Percentiles rank a stretch among this genome's conserved stretches.
These are phyloP conservation scores for Barbus barbus DNA, from an alignment of 2,113 vertebrate genomes.

Conservation along the genomic window DNA sequence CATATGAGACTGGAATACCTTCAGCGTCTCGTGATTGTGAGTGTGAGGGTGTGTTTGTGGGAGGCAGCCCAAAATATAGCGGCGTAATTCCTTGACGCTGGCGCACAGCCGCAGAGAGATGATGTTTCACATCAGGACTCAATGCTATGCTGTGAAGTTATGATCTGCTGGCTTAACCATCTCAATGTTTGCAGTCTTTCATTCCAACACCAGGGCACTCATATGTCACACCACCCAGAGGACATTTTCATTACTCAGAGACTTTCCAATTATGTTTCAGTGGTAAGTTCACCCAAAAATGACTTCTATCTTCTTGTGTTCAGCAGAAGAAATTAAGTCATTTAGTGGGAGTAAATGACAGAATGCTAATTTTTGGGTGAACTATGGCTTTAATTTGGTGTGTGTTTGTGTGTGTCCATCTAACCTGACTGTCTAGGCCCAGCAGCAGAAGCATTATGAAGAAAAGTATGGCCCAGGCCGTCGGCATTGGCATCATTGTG, in stretches of 20 bases:
- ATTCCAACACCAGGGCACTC: neutral
- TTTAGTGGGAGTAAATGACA: too few relatives aligned
- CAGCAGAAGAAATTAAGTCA: too few relatives aligned
- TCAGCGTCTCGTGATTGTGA: neutral
- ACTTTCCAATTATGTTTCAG: neutral
- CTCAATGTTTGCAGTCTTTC: neutral
- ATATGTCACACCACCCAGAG: neutral
- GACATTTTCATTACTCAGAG: neutral
- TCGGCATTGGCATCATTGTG: conserved; percentile 97
- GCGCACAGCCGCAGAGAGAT: neutral
- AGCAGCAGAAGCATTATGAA: conserved; percentile 99
- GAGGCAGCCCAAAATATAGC: conserved; percentile 28
- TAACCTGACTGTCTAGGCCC: conserved; percentile 98
- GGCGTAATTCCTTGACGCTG: neutral
- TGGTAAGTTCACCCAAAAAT: too few relatives aligned
- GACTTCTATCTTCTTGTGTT: too few relatives aligned
- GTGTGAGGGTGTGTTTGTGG: conserved; percentile 26
- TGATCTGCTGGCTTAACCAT: conserved; percentile 20
- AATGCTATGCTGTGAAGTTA: conserved; percentile 7
- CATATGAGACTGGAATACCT: conserved; percentile 29
- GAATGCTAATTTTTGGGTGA: too few relatives aligned
- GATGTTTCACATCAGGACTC: conserved; percentile 36
- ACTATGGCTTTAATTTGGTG: too few relatives aligned
- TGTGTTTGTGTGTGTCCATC: conserved; percentile 48
- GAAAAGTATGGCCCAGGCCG: conserved; percentile 97